Conservation (phyloP, 2,888 invertebrate genomes). For the Zygaena filipendulae region DNA sequence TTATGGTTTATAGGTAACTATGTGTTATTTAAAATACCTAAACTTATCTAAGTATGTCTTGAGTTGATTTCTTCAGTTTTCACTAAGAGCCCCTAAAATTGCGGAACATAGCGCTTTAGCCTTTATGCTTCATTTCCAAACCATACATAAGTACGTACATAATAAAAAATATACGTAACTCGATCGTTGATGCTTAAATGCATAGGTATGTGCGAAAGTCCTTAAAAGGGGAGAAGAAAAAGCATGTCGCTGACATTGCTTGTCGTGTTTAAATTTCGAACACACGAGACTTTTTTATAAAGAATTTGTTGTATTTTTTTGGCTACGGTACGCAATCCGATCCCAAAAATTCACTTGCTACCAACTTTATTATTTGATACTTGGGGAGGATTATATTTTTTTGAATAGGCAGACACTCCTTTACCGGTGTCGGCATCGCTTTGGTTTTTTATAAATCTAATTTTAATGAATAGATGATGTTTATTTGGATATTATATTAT, state of each 20-base stretch:
- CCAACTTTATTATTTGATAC: constrained; percentile 69
- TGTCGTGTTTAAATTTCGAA: constrained; percentile 58
- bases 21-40: no score
- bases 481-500: constrained; percentile 38
- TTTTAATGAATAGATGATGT: constrained; percentile 41
- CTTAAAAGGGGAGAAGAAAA: no score
- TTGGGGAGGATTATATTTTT: constrained; percentile 49
- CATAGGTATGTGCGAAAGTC: no score
- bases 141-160: no score
- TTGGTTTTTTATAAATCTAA: constrained; percentile 38
- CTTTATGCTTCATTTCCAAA: no score
- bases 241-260: constrained; percentile 40
- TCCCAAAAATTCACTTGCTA: constrained; percentile 65
- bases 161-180: no score
- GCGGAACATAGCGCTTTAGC: no score
- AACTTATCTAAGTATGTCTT: no score
- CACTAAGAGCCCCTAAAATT: no score
- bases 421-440: constrained; percentile 46
- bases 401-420: constrained; percentile 34
- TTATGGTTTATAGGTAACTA: no score
- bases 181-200: no score
- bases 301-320: constrained; percentile 45
- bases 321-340: constrained; percentile 49
- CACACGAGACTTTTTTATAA: constrained; percentile 35
- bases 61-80: no score